Conservation (phyloP, 2,113 vertebrate species). For the Cathartes aura region DNA sequence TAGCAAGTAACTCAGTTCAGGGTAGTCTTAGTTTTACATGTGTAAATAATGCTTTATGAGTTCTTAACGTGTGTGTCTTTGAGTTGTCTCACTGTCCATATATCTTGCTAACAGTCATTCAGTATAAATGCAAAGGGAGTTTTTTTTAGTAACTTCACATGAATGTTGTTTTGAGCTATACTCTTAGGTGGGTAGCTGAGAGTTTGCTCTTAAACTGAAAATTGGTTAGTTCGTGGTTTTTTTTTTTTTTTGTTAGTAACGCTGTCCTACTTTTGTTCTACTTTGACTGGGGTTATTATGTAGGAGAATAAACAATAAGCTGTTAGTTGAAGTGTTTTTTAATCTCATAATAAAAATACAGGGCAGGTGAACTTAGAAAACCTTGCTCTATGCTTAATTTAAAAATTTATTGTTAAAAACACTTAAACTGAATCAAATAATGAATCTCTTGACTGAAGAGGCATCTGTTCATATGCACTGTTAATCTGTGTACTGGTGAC, state of each 20-base stretch:
- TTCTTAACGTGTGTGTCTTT: neutral
- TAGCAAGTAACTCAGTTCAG: neutral
- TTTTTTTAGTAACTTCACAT: neutral
- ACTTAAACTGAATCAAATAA: neutral
- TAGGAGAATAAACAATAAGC: neutral
- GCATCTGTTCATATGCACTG: neutral
- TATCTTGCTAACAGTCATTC: neutral
- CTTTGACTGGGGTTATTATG: neutral
- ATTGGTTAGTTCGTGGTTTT: neutral
- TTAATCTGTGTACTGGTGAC: neutral
- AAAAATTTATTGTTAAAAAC: neutral
- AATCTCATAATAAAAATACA: neutral
- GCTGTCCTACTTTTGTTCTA: neutral
- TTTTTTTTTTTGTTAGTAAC: neutral
- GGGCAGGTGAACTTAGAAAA: neutral
- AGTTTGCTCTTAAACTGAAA: neutral
- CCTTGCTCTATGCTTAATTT: neutral
- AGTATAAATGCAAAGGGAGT: neutral
- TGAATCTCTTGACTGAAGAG: neutral
- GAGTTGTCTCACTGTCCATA: neutral
- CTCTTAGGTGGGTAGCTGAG: neutral
- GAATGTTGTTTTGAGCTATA: neutral
- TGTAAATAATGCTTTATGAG: neutral
- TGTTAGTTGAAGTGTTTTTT: neutral
- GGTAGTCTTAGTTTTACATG: neutral